phyloP scores from a whole-genome alignment of 2,113 vertebrate species.

The Vimba vimba region DNA sequence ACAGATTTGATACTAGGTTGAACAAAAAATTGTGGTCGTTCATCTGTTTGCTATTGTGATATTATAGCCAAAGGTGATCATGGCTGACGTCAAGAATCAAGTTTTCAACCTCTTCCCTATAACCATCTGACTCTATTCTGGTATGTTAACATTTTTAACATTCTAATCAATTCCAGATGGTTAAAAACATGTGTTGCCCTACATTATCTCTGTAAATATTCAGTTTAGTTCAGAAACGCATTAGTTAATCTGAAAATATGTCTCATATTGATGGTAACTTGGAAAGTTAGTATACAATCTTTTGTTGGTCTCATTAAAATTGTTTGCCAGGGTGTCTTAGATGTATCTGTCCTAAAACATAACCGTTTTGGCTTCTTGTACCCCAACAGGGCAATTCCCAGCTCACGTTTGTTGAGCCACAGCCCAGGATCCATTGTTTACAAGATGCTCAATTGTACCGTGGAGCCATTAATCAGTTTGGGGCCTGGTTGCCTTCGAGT shows the following conservation, averaged over 20 bases:
- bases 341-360: slow-evolving; percentile 3
- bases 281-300: neutral
- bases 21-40: neutral
- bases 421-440: slow-evolving; percentile 42
- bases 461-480: slow-evolving; percentile 34
- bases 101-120: neutral
- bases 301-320: neutral
- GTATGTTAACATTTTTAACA: neutral
- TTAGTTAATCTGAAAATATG: neutral
- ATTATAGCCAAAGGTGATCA: too few relatives aligned
- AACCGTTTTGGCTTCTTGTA: neutral
- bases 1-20: neutral
- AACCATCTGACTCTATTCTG: neutral
- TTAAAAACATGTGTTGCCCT: neutral
- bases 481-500: neutral
- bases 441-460: slow-evolving; percentile 27
- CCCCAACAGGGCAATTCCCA: slow-evolving; percentile 6
- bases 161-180: neutral
- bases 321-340: neutral
- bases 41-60: too few relatives aligned
- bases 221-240: neutral
- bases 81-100: neutral
- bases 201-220: neutral
- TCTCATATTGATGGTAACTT: neutral
- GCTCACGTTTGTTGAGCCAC: slow-evolving; percentile 14